phyloP scores from a whole-genome alignment of 2,888 invertebrate genomes.

The Drosophila borborema region DNA sequence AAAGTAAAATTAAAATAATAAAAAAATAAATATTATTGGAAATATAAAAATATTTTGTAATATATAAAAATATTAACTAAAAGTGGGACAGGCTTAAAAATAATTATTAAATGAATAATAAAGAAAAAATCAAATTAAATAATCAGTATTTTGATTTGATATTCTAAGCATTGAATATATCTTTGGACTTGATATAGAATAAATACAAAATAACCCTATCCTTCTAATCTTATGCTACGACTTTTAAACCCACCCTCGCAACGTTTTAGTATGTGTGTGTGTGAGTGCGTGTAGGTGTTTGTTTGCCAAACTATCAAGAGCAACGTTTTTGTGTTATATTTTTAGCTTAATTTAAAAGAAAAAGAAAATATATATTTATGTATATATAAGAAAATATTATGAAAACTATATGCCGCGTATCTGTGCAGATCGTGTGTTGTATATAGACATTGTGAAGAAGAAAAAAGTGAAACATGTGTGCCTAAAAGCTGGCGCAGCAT shows the following conservation, averaged over 20 bases:
- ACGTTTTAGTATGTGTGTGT: conserved; percentile 16
- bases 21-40: no score
- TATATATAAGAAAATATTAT: conserved; percentile 15
- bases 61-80: no score
- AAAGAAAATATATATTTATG: not conserved
- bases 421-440: conserved; percentile 58
- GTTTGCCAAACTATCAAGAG: conserved; percentile 49
- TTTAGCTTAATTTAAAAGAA: conserved; percentile 56
- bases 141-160: no score
- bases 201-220: not conserved
- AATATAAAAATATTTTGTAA: no score
- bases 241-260: conserved; percentile 33
- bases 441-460: conserved; percentile 25
- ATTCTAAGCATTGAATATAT: not conserved
- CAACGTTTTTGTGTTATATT: conserved; percentile 50
- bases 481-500: conserved; percentile 24
- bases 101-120: not conserved
- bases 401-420: conserved; percentile 55
- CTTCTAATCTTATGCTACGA: no score
- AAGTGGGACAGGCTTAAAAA: not conserved
- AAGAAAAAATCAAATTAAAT: not conserved
- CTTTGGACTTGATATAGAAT: not conserved
- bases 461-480: conserved; percentile 30
- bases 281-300: conserved; percentile 15
- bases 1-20: not conserved